Percentiles rank a stretch among this genome's conserved stretches.
Evolutionary conservation across 2,888 invertebrate species (phyloP).

Genomic region (Coleophora flavipennella): DNA sequence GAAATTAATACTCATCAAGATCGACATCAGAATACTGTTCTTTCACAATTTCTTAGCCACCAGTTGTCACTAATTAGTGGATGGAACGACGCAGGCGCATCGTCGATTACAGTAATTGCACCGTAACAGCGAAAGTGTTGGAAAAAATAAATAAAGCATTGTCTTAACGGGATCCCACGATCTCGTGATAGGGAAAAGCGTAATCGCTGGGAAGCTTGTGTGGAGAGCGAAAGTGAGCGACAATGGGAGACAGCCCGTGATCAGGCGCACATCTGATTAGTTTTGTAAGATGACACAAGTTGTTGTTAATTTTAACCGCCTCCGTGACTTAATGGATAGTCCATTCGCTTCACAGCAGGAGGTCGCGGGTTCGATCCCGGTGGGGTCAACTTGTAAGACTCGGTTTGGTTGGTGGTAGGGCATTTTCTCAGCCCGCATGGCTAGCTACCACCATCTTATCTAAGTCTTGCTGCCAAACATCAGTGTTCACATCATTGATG

Average conservation of each 20-base stretch:
- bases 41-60: neutral
- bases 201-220: conserved; percentile 59
- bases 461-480: no score
- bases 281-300: conserved; percentile 13
- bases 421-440: no score
- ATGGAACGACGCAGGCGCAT: conserved; percentile 23
- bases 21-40: no score
- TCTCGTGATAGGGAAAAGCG: conserved; percentile 65
- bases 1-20: no score
- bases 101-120: conserved; percentile 39
- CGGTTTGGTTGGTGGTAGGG: no score
- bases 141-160: conserved; percentile 58
- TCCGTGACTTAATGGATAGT: no score
- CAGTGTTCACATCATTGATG: no score
- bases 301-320: no score
- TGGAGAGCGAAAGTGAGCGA: conserved; percentile 57
- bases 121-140: conserved; percentile 60
- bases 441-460: no score
- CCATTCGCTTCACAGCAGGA: no score
- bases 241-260: conserved; percentile 38
- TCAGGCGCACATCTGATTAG: conserved; percentile 11
- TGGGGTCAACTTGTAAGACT: no score
- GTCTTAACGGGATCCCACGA: conserved; percentile 57
- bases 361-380: no score
- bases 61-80: conserved; percentile 21